Evolutionary conservation across 1,140 invertebrate genomes (phyloP), one percentile per base, ranked within the genome.

Genomic region (Asobara japonica): DNA sequence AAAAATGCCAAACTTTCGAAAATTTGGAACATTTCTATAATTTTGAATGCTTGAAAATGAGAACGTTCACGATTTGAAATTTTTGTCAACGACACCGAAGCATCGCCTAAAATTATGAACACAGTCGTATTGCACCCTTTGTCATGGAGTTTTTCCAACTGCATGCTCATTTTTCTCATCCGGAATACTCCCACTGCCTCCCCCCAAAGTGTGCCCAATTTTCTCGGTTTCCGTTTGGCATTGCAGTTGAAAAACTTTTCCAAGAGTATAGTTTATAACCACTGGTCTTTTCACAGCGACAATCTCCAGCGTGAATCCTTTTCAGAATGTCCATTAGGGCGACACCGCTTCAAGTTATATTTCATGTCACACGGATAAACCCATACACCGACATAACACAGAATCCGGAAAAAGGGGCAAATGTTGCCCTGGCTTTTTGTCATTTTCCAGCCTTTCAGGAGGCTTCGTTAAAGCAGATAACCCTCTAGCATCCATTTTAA

Each of bases 141-240:
- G n/a, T 38, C 36, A 38, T 38, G n/a, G 18, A 45, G 7, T 16
- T 16, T 16, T 13, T 3, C 1, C 41, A 45, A 45, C 41, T 45
- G 41, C 41, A 45, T 45, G 10, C 41, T 45, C 41, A 45, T 45
- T 16, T 45, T 45, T 45, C 41, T 45, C 18, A 13, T 13, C 13
- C 11, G 41, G 18, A 45, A 1, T 38, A 3, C n/a, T n/a, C n/a
- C n/a, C n/a, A n/a, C n/a, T n/a, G n/a, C n/a, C n/a, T n/a, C 36
- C 10, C 36, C 41, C 65, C 65, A 48, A 48, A 27, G 65, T 66
- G 25, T 38, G 2, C 3, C 38, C 38, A 66, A 48, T 48, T 66
- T 45, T 66, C 36, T 29, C n/a, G 38, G 41, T 45, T 66, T 66
- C 38, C 65, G 22, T 38, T 66, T 48, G 36, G 36, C 36, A 66